Percentiles rank a stretch among this genome's conserved stretches.
These are phyloP conservation scores for Acanthochromis polyacanthus DNA, from an alignment of 2,113 vertebrate genomes.

Conservation along the genomic window DNA sequence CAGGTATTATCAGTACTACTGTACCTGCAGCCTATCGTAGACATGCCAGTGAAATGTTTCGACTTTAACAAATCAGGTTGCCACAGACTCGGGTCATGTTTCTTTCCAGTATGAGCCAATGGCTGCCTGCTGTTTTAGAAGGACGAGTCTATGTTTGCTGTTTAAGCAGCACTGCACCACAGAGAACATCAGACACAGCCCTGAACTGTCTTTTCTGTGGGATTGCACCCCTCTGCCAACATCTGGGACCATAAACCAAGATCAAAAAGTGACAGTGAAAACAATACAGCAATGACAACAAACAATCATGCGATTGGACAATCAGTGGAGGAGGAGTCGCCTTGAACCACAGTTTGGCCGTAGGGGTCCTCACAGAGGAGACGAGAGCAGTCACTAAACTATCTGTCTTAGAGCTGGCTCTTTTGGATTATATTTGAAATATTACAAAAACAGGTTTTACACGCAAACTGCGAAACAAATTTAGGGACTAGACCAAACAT, in stretches of 20 bases:
- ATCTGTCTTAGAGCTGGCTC: slow-evolving; percentile 1
- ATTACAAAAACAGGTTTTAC: slow-evolving; percentile 6
- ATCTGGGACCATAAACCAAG: slow-evolving; percentile 76
- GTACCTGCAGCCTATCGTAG: neutral
- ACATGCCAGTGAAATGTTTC: neutral
- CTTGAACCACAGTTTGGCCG: slow-evolving; percentile 37
- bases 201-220: slow-evolving; percentile 54
- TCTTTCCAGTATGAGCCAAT: neutral
- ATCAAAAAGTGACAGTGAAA: slow-evolving; percentile 71
- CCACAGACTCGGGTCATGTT: slow-evolving; percentile 15
- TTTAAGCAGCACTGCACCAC: slow-evolving; percentile 55
- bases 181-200: slow-evolving; percentile 62
- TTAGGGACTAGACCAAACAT: neutral
- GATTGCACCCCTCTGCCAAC: slow-evolving; percentile 68
- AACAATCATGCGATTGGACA: slow-evolving; percentile 60
- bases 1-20: neutral
- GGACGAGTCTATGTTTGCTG: slow-evolving; percentile 58
- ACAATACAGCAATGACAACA: slow-evolving; percentile 71
- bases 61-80: slow-evolving; percentile 35
- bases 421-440: slow-evolving; percentile 35
- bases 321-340: slow-evolving; percentile 37
- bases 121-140: slow-evolving; percentile 21
- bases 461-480: slow-evolving; percentile 17
- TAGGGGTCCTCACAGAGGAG: slow-evolving; percentile 18
- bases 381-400: slow-evolving; percentile 15